phyloP scores from a whole-genome alignment of 2,888 invertebrate species.

The Calliphora vomitoria region DNA sequence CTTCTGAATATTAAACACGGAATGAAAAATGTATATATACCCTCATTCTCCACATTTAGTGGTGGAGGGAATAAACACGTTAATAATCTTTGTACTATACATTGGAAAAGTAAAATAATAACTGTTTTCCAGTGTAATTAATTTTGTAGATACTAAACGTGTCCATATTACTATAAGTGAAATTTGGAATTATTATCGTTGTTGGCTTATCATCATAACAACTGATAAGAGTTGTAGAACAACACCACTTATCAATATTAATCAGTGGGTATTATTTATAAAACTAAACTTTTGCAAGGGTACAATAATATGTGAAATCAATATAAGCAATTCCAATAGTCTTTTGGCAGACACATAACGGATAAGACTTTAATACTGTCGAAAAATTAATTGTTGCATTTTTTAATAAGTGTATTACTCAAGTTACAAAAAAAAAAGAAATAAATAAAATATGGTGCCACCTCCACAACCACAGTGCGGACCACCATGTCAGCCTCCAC shows the following conservation, averaged over 20 bases:
- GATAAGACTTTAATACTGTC: slow-evolving; percentile 10
- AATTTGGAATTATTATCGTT: not conserved
- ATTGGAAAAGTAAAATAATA: too few species aligned
- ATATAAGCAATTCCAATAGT: slow-evolving; percentile 15
- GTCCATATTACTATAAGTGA: not conserved
- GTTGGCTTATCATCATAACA: not conserved
- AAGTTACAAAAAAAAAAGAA: too few species aligned
- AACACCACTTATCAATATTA: not conserved
- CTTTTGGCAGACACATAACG: not conserved
- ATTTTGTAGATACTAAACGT: too few species aligned
- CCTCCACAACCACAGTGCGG: slow-evolving; percentile 23
- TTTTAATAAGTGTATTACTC: not conserved
- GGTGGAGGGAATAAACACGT: too few species aligned
- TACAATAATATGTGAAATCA: slow-evolving; percentile 26
- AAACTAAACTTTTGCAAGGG: not conserved
- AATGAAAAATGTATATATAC: too few species aligned
- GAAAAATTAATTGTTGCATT: not conserved
- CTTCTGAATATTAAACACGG: too few species aligned
- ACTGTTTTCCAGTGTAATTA: too few species aligned
- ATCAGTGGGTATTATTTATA: not conserved
- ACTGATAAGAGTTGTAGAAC: slow-evolving; percentile 36
- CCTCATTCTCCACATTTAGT: too few species aligned
- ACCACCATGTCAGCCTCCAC: slow-evolving; percentile 9
- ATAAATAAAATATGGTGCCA: slow-evolving; percentile 45
- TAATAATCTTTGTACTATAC: too few species aligned